A percentile compares a stretch with the other conserved stretches of the same genome.
phyloP scores from a whole-genome alignment of 64 coral and sea anemone species.

The Porites australiensis region DNA sequence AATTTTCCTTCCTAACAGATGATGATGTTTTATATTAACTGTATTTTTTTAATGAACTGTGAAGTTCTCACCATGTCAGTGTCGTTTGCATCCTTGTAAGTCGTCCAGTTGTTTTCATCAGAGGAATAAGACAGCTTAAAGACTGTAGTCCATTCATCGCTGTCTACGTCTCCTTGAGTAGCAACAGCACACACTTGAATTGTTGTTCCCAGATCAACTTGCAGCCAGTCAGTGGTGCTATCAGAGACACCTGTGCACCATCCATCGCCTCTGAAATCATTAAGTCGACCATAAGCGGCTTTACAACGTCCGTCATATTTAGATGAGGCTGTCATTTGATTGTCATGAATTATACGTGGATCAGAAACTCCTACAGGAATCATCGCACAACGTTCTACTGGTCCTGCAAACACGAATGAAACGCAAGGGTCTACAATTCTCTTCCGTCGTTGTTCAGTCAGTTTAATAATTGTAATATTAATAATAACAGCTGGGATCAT shows the following conservation, averaged over 20 bases:
- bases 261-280: not conserved
- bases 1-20: too few species aligned
- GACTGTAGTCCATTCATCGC: not conserved
- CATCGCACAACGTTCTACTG: too few species aligned
- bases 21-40: not conserved
- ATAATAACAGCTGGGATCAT: too few species aligned
- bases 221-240: not conserved
- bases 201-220: not conserved
- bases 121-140: not conserved
- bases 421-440: not conserved
- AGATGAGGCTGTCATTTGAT: not conserved
- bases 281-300: constrained; percentile 8
- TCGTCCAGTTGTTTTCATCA: not conserved
- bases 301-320: not conserved
- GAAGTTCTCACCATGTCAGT: not conserved
- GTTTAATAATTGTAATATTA: too few species aligned
- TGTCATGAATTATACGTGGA: not conserved
- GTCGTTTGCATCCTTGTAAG: not conserved
- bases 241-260: not conserved
- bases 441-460: too few species aligned
- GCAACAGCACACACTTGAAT: not conserved
- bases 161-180: not conserved
- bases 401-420: not conserved
- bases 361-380: not conserved
- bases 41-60: not conserved